Conservation (phyloP, 2,888 invertebrate species). For the Anoplius nigerrimus region DNA sequence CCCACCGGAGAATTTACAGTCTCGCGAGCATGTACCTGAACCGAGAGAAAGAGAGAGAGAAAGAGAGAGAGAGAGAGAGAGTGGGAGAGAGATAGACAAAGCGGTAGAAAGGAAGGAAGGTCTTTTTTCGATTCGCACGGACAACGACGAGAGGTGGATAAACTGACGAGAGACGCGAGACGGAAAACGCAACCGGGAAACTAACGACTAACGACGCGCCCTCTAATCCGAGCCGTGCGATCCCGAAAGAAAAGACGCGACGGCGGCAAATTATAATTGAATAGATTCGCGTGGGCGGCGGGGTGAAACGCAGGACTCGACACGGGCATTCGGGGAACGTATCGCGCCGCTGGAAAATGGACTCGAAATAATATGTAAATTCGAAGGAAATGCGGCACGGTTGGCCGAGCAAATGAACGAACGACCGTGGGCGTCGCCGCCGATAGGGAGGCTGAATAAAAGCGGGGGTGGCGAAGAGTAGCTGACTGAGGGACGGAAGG, state of each 20-base stretch:
- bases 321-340: neutral
- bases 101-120: neutral
- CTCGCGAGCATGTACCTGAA: neutral
- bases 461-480: too few relatives aligned
- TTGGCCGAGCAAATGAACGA: conserved; percentile 33
- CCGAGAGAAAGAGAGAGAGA: neutral
- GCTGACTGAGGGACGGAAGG: neutral
- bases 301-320: conserved; percentile 7
- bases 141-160: too few relatives aligned
- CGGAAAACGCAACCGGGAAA: neutral
- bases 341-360: conserved; percentile 11
- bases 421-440: conserved; percentile 28
- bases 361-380: conserved; percentile 38
- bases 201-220: neutral
- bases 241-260: neutral
- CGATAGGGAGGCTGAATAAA: too few relatives aligned
- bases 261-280: too few relatives aligned
- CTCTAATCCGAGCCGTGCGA: conserved; percentile 3
- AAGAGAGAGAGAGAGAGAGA: conserved; percentile 2
- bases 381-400: conserved; percentile 4
- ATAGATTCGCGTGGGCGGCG: too few relatives aligned
- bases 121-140: neutral
- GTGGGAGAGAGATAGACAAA: neutral
- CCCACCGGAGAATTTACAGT: too few relatives aligned
- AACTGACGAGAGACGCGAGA: neutral